Base-by-base conservation (phyloP, 2,797 vertebrate species). In the Myripristis murdjan region DNA sequence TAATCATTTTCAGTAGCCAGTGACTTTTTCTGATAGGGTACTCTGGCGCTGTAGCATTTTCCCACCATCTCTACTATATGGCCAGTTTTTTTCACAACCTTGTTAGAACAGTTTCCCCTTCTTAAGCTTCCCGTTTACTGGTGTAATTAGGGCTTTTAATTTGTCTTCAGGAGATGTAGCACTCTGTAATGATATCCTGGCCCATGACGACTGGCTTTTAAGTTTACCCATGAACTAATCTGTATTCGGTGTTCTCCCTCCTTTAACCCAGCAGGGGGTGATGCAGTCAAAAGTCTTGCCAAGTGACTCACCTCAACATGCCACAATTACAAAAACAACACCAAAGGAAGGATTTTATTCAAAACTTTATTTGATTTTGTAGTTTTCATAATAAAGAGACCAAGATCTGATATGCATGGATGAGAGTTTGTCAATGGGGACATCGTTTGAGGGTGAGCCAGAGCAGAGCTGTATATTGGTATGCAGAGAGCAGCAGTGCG, bases 311-410 rank as follows among this genome's bases (percentile, higher is more conserved):
- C 8, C 37, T 10, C 37, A 39, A 39, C 12, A 39, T 39, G 37
- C 39, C 8, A 39, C 12, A 2, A 39, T 8, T 77, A 76, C 8
- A 46, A 11, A 58, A 71, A 71, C 48, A 18, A 69, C n/a, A 51
- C 33, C 43, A 79, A 35, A 69, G n/a, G 2, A 53, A 2, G 41
- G 14, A 22, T 82, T 82, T 76, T 86, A 83, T 81, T 77, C 63
- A 81, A 91, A 93, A 90, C 61, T 90, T 91, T 93, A 92, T 91
- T 93, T 16, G 56, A 70, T 84, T 90, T 75, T 43, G 75, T 59
- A 35, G 60, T 49, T 72, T 51, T 73, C 80, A 76, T 86, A 76
- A 64, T 89, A 90, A 91, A 90, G 77, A 89, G 75, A 89, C 79
- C 65, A 64, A 81, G 68, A 89, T 80, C 70, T 75, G 70, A 77